phyloP scores from a whole-genome alignment of 2,797 vertebrate genomes.

The Decapterus maruadsi region DNA sequence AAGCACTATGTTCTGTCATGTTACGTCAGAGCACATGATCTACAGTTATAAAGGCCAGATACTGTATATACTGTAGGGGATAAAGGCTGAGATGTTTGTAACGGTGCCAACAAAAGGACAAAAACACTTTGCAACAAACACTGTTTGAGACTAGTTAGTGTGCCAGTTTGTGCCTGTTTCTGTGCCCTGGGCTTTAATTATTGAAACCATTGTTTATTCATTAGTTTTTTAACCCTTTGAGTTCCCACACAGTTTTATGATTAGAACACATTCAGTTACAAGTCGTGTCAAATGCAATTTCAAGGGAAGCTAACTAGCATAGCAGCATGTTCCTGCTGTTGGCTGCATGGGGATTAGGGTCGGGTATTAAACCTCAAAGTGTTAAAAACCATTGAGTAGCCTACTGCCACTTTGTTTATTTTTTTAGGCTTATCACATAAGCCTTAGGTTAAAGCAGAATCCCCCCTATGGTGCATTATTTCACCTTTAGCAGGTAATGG shows the following conservation, averaged over 20 bases:
- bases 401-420: not conserved
- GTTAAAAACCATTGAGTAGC: not conserved
- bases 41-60: conserved; percentile 24
- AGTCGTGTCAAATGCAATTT: conserved; percentile 14
- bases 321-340: conserved; percentile 8
- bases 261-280: not conserved
- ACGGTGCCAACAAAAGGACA: conserved; percentile 29
- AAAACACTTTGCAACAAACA: conserved; percentile 36
- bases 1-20: conserved; percentile 6
- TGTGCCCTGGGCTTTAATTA: conserved; percentile 51
- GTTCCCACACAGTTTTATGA: conserved; percentile 13
- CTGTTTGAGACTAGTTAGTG: conserved; percentile 40
- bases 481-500: not conserved
- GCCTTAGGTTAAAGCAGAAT: not conserved
- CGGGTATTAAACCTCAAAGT: too few relatives aligned
- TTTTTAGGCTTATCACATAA: not conserved
- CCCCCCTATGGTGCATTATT: too few relatives aligned
- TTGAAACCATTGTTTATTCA: conserved; percentile 69
- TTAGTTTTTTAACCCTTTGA: conserved; percentile 49
- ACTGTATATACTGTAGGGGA: too few relatives aligned
- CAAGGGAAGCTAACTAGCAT: not conserved
- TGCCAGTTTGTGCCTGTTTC: conserved; percentile 47
- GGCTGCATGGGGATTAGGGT: conserved; percentile 6
- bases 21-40: conserved; percentile 12
- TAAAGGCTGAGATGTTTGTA: conserved; percentile 34